Percentiles rank a stretch among this genome's conserved stretches.
These are phyloP conservation scores for Papilio polyxenes DNA, from an alignment of 1,140 invertebrate species.

Conservation along the genomic window DNA sequence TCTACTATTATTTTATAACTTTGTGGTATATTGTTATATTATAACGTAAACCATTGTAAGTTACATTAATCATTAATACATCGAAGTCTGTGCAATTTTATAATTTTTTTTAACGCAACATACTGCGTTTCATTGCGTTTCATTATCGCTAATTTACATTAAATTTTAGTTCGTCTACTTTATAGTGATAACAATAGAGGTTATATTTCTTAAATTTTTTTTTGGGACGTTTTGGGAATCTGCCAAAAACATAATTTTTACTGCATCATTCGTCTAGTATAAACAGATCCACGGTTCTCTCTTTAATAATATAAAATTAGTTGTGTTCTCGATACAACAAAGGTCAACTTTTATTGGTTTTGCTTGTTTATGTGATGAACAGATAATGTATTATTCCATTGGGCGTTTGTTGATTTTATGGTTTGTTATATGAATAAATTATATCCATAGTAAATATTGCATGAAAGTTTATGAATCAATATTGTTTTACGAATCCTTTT, in stretches of 20 bases:
- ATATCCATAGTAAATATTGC: not conserved
- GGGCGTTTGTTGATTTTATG: not conserved
- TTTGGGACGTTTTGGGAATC: slow-evolving; percentile 50
- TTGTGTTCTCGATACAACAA: slow-evolving; percentile 1
- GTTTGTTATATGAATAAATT: slow-evolving; percentile 4
- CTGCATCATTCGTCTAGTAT: not conserved
- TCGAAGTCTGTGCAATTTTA: too few relatives aligned
- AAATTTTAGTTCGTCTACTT: not conserved
- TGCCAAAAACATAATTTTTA: slow-evolving; percentile 43
- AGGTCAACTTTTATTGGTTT: slow-evolving; percentile 20
- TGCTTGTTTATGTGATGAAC: slow-evolving; percentile 5
- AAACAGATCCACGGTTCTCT: not conserved
- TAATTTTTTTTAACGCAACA: not conserved
- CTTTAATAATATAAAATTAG: slow-evolving; percentile 6
- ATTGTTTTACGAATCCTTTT: not conserved
- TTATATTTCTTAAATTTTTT: slow-evolving; percentile 39
- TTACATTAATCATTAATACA: too few relatives aligned
- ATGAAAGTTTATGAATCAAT: not conserved
- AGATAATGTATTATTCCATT: slow-evolving; percentile 12
- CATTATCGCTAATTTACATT: not conserved
- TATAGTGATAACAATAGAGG: not conserved
- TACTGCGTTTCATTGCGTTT: not conserved
- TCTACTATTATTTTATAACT: not conserved
- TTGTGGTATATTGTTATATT: not conserved
- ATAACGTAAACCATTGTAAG: too few relatives aligned